phyloP scores from a whole-genome alignment of 2,797 vertebrate species.

The Microcaecilia unicolor region DNA sequence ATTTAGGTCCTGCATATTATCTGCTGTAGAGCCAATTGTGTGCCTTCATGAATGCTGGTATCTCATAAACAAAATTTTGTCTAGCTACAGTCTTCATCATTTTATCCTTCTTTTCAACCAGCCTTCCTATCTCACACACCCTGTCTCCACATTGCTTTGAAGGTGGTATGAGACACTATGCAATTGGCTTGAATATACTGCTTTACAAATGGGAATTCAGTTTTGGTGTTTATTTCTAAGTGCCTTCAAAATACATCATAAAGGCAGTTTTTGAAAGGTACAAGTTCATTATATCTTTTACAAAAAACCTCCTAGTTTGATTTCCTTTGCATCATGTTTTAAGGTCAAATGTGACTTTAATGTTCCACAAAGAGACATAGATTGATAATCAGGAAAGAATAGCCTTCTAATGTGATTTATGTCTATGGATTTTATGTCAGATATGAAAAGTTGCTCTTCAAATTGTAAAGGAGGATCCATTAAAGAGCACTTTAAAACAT shows the following conservation, averaged over 20 bases:
- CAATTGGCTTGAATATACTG: conserved; percentile 8
- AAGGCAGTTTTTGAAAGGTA: conserved; percentile 32
- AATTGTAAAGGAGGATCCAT: conserved; percentile 88
- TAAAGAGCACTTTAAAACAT: conserved; percentile 74
- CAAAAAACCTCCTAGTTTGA: conserved; percentile 51
- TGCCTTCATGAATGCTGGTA: too few relatives aligned
- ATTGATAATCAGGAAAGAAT: conserved; percentile 93
- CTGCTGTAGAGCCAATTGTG: too few relatives aligned
- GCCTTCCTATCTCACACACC: too few relatives aligned
- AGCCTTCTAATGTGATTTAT: conserved; percentile 92
- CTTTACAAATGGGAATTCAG: conserved; percentile 39
- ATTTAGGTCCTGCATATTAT: too few relatives aligned
- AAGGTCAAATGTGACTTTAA: conserved; percentile 85
- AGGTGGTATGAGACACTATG: background rate
- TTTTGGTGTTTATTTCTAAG: conserved; percentile 29
- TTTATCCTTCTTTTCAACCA: too few relatives aligned
- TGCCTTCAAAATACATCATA: conserved; percentile 30
- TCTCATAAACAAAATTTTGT: too few relatives aligned
- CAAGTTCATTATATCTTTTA: conserved; percentile 51
- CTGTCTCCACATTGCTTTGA: conserved; percentile 8
- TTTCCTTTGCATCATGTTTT: conserved; percentile 62
- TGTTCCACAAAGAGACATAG: conserved; percentile 88
- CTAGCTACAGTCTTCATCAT: too few relatives aligned
- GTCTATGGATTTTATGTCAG: conserved; percentile 96
- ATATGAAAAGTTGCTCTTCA: conserved; percentile 86